phyloP scores from a whole-genome alignment of 2,113 vertebrate genomes.

The Tautogolabrus adspersus region DNA sequence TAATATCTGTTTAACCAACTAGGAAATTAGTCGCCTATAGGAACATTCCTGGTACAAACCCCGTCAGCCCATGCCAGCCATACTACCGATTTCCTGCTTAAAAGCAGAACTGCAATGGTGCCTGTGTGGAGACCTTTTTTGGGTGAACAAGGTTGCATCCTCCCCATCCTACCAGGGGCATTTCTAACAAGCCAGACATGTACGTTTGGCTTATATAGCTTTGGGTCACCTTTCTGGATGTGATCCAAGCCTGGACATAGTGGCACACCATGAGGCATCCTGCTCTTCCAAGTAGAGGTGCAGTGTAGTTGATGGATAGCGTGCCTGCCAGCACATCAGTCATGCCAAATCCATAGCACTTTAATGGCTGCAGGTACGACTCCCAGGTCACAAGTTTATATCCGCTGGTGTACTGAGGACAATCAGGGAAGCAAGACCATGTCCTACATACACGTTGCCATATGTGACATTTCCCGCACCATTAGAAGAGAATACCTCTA shows the following conservation, averaged over 20 bases:
- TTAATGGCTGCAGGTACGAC: constrained; percentile 72
- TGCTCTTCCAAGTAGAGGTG: constrained; percentile 71
- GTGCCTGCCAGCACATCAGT: constrained; percentile 64
- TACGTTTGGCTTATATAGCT: constrained; percentile 75
- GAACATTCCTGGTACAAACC: too few species aligned
- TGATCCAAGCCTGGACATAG: constrained; percentile 43
- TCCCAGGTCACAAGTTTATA: constrained; percentile 83
- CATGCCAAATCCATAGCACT: constrained; percentile 69
- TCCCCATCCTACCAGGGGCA: constrained; percentile 77
- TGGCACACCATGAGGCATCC: constrained; percentile 56
- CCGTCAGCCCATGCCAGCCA: constrained; percentile 64
- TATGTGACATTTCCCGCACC: constrained; percentile 63
- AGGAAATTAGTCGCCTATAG: too few species aligned
- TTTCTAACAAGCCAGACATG: constrained; percentile 71
- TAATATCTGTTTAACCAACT: too few species aligned
- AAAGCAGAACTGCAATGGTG: constrained; percentile 35
- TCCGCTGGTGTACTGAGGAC: constrained; percentile 72
- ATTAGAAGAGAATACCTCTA: constrained; percentile 73
- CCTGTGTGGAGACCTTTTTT: constrained; percentile 74
- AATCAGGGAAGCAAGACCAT: constrained; percentile 67
- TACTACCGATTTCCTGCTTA: constrained; percentile 71
- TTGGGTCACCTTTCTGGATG: constrained; percentile 73
- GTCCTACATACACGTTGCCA: constrained; percentile 68
- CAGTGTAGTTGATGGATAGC: constrained; percentile 54
- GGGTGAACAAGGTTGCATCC: constrained; percentile 74